These are phyloP conservation scores for Carcinoscorpius rotundicauda DNA, from an alignment of 1,140 invertebrate species.

Conservation along the genomic window DNA sequence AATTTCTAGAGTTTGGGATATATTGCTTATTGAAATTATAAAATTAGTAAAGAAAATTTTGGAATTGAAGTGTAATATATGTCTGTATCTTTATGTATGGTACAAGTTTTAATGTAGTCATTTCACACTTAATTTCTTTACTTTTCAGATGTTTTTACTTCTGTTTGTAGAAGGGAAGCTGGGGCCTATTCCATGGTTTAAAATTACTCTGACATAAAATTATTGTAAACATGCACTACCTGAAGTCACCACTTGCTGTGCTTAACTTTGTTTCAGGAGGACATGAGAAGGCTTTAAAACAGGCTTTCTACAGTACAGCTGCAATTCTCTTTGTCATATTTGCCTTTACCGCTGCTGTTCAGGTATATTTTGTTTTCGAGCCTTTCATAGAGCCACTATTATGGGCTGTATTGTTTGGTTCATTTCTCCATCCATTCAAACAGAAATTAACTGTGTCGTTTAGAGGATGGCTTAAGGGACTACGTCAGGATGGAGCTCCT, in stretches of 20 bases:
- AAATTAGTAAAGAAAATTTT: too few relatives aligned
- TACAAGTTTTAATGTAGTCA: too few relatives aligned
- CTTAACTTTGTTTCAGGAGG: conserved; percentile 34
- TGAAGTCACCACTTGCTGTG: conserved; percentile 13
- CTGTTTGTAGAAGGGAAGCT: too few relatives aligned
- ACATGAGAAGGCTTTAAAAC: conserved; percentile 70
- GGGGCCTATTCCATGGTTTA: too few relatives aligned
- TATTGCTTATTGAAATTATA: too few relatives aligned
- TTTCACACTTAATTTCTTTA: too few relatives aligned
- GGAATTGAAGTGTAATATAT: too few relatives aligned
- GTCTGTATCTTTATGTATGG: too few relatives aligned
- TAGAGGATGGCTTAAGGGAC: conserved; percentile 48
- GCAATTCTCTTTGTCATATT: conserved; percentile 54
- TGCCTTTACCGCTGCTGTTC: conserved; percentile 53
- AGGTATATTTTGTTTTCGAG: conserved; percentile 69
- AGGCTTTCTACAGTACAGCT: conserved; percentile 72
- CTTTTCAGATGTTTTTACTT: too few relatives aligned
- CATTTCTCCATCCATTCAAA: conserved; percentile 80
- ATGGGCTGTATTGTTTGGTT: conserved; percentile 86
- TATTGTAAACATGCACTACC: too few relatives aligned
- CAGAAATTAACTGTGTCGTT: conserved; percentile 52
- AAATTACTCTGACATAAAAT: too few relatives aligned
- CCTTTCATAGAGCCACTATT: conserved; percentile 84
- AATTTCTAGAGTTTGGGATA: too few relatives aligned
- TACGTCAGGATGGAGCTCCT: conserved; percentile 37